phyloP scores from a whole-genome alignment of 1,140 invertebrate species.

The Stegodyphus mimosarum region DNA sequence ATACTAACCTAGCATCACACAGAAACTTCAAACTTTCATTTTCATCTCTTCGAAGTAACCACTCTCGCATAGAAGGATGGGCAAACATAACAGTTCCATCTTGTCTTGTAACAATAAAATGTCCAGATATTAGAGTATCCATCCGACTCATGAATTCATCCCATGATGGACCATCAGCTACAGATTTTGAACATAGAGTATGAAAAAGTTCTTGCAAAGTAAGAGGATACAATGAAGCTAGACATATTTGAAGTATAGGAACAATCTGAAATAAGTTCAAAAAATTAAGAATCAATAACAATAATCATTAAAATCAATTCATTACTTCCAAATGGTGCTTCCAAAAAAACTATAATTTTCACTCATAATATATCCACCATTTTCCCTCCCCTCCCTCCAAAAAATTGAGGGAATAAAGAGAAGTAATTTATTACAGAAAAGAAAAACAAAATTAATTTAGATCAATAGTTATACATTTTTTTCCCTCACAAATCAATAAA shows the following conservation, averaged over 20 bases:
- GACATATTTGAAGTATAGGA: slow-evolving; percentile 84
- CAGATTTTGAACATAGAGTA: slow-evolving; percentile 86
- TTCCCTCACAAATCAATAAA: no score
- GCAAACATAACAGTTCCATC: slow-evolving; percentile 97
- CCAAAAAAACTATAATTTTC: no score
- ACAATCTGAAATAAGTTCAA: slow-evolving; percentile 63
- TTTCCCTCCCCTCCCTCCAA: no score
- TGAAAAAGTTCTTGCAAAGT: slow-evolving; percentile 92
- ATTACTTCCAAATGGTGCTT: no score
- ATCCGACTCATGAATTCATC: slow-evolving; percentile 88
- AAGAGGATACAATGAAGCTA: slow-evolving; percentile 90
- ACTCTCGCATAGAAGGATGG: slow-evolving; percentile 95
- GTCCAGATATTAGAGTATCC: slow-evolving; percentile 76
- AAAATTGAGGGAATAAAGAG: no score
- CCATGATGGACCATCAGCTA: slow-evolving; percentile 82
- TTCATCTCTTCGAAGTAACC: slow-evolving; percentile 91
- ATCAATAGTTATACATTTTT: no score
- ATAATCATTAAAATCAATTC: no score
- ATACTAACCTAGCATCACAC: slow-evolving; percentile 74
- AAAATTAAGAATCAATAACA: no score
- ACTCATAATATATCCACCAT: no score
- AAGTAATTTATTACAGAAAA: no score
- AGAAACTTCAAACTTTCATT: slow-evolving; percentile 90
- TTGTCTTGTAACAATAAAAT: slow-evolving; percentile 86
- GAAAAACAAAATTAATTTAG: no score